Base-by-base conservation (phyloP, 2,888 invertebrate species). In the Eurytoma californica region DNA sequence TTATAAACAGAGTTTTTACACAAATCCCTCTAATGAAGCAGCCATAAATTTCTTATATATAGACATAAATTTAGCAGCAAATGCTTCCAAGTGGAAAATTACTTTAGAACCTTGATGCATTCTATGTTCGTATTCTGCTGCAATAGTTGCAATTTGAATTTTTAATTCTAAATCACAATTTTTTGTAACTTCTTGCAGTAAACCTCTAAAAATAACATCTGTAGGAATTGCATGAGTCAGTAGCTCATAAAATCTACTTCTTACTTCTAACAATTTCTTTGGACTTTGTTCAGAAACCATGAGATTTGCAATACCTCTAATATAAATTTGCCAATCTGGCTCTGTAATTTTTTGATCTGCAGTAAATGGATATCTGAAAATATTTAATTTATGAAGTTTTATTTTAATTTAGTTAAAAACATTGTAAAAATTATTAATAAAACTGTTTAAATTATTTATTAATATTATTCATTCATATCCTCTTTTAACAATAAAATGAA, bases 21-120 rank as follows among this genome's bases (percentile, higher is more conserved):
- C 16, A 68, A 91, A 92, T 86, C 91, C 93, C 74, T 92, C 93
- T 83, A 94, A 87, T 28, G 93, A 93, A 85, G 95, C 94, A 88
- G 96, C 96, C 89, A 97, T 93, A 89, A 96, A 97, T 85, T 95
- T 94, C 87, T 97, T 96, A 89, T 98, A 98, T 84, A 97, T 94
- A 53, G 95, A 93, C 99, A 99, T 99, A 89, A 98, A 98, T 85
- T 96, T 95, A 0, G 97, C 97, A 67, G 98, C 95, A 92, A 99
- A 99, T 3, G 98, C 98, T 91, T 99, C 99, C 72, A 99, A 92
- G 90, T 99, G 99, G 87, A 97, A 98, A 85, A 99, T 98, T 28
- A 96, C 94, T 91, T 99, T 99, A 85, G 95, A 96, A 20, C 99
- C 99, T 75, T 95, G 93, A 86, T 95, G 94, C 93, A 98, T 95